Percentiles rank a stretch among this genome's conserved stretches.
phyloP scores from a whole-genome alignment of 2,113 vertebrate species.

The Chloropsis cyanopogon region DNA sequence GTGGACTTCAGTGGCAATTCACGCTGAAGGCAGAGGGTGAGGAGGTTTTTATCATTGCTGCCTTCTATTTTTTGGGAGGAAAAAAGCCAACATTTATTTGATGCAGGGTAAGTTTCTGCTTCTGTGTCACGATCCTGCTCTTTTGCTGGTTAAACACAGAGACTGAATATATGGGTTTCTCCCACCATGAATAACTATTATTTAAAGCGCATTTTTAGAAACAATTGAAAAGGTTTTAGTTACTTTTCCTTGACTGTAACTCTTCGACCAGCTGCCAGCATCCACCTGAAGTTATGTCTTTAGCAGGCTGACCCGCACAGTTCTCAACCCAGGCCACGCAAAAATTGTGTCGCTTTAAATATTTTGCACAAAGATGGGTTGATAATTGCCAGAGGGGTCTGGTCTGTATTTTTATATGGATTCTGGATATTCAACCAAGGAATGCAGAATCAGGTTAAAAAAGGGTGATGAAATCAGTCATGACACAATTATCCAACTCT shows the following conservation, averaged over 20 bases:
- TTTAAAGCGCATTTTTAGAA: background rate
- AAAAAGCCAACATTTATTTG: background rate
- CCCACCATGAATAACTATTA: background rate
- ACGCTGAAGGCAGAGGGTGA: accelerated
- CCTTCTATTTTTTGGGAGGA: background rate
- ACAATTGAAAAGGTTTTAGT: background rate
- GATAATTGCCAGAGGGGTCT: background rate
- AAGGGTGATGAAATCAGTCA: slow-evolving; percentile 80
- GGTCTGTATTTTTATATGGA: background rate
- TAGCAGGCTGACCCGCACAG: background rate
- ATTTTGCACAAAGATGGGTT: background rate
- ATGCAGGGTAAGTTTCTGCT: background rate
- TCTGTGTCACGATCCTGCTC: background rate
- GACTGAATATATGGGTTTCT: background rate
- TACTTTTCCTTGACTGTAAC: background rate
- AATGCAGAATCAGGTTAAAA: slow-evolving; percentile 96
- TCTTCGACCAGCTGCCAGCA: background rate
- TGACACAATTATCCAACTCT: slow-evolving; percentile 85
- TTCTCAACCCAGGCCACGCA: background rate
- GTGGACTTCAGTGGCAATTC: background rate
- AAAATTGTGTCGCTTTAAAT: background rate
- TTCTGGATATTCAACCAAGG: slow-evolving; percentile 79
- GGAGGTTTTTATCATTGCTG: background rate
- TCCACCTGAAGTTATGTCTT: background rate
- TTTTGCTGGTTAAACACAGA: background rate